phyloP scores from a whole-genome alignment of 2,797 vertebrate genomes.

The Fringilla coelebs region DNA sequence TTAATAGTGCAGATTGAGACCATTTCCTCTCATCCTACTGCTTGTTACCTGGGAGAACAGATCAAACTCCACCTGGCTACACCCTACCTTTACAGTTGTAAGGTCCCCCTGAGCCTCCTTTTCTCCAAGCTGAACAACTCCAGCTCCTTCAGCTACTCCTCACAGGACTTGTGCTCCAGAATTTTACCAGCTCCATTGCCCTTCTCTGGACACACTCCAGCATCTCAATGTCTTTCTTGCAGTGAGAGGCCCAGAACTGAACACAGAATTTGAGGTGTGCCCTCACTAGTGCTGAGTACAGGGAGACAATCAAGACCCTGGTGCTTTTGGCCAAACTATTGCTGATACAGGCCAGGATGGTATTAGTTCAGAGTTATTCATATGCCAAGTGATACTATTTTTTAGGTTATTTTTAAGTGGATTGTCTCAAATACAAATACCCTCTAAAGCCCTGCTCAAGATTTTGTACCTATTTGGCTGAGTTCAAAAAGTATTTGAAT shows the following conservation, averaged over 20 bases:
- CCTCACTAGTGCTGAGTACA: background rate
- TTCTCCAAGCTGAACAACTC: background rate
- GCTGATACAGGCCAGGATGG: background rate
- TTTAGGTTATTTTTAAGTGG: background rate
- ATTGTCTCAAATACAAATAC: background rate
- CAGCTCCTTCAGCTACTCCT: background rate
- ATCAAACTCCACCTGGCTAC: background rate
- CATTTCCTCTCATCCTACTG: background rate
- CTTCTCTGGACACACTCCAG: background rate
- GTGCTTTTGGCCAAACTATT: background rate
- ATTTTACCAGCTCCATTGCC: background rate
- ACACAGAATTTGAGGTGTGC: background rate
- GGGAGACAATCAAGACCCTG: background rate
- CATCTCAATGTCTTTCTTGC: background rate
- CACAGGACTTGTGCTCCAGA: background rate
- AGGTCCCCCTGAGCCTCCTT: background rate
- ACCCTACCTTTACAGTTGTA: background rate
- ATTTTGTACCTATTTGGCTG: background rate
- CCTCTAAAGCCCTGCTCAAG: background rate
- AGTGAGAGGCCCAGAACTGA: background rate
- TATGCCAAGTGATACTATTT: background rate
- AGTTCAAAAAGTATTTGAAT: background rate
- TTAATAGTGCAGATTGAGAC: background rate
- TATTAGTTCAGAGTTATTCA: background rate
- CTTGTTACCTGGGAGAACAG: background rate